These are phyloP conservation scores for Malacoctenus gilli DNA, from an alignment of 2,797 vertebrate genomes.

Conservation along the genomic window DNA sequence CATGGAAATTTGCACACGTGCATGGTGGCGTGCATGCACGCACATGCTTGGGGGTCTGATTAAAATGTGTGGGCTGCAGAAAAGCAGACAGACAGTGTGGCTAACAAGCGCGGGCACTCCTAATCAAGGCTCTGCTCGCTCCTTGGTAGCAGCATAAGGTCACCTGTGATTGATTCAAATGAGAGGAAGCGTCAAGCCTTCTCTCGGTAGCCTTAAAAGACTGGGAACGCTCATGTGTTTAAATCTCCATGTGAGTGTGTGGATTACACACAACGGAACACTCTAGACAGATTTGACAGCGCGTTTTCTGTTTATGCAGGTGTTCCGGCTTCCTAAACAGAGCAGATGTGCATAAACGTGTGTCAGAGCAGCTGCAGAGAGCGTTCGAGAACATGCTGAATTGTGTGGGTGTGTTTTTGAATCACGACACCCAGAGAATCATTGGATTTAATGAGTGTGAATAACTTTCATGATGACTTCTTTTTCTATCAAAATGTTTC, in stretches of 20 bases:
- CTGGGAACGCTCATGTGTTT: background rate
- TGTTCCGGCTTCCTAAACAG: constrained; percentile 19
- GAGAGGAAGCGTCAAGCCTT: constrained; percentile 38
- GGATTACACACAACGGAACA: no score
- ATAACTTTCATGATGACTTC: no score
- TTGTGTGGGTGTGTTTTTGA: constrained; percentile 14
- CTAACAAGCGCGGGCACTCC: constrained; percentile 59
- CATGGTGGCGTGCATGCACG: background rate
- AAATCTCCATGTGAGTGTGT: background rate
- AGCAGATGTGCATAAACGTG: constrained; percentile 28
- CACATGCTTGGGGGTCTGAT: constrained; percentile 30
- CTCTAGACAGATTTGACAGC: background rate
- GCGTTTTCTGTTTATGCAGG: background rate
- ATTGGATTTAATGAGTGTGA: constrained; percentile 34
- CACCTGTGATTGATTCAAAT: constrained; percentile 68
- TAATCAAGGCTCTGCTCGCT: constrained; percentile 64
- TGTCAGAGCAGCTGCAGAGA: constrained; percentile 21
- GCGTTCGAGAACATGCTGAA: constrained; percentile 29
- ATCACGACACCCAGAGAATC: no score
- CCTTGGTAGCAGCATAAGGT: constrained; percentile 63
- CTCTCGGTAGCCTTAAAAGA: constrained; percentile 34
- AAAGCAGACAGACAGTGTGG: constrained; percentile 36
- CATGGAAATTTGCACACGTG: constrained; percentile 5
- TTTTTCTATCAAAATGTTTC: no score
- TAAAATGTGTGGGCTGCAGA: constrained; percentile 54